Evolutionary conservation across 2,888 invertebrate genomes (phyloP).

Genomic region (Hoplodrina ambigua): DNA sequence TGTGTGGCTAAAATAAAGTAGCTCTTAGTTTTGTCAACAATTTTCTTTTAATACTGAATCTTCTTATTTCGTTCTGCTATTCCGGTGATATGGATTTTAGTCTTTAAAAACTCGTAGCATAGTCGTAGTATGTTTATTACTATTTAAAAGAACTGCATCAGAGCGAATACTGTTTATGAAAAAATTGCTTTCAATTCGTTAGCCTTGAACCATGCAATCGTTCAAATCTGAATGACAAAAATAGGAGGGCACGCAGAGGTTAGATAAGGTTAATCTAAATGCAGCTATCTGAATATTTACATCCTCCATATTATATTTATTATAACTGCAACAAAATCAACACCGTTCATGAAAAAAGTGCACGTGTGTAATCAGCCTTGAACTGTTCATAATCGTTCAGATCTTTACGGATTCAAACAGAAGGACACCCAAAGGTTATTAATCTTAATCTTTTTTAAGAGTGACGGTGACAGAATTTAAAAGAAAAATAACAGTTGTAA

Average conservation of each 20-base stretch:
- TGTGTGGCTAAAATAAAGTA: no score
- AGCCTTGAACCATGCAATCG: slow-evolving; percentile 36
- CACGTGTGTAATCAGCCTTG: slow-evolving; percentile 17
- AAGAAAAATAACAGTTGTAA: no score
- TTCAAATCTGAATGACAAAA: slow-evolving; percentile 19
- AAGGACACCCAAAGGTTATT: slow-evolving; percentile 14
- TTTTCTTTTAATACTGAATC: no score
- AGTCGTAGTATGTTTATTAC: background rate
- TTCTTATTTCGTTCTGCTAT: no score
- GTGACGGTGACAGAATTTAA: no score
- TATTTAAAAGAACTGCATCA: background rate
- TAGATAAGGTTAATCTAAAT: slow-evolving; percentile 31
- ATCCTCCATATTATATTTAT: slow-evolving; percentile 11
- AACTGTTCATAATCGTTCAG: slow-evolving; percentile 15
- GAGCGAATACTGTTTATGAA: background rate
- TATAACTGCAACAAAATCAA: background rate
- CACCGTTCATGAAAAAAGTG: background rate
- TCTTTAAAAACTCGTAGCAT: no score
- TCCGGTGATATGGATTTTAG: no score
- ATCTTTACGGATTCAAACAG: background rate
- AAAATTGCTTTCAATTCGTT: slow-evolving; percentile 1
- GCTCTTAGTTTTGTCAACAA: no score
- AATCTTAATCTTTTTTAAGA: background rate
- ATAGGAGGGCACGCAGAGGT: slow-evolving; percentile 22
- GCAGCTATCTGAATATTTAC: slow-evolving; percentile 24